phyloP scores from a whole-genome alignment of 2,113 vertebrate species.

The Heteronetta atricapilla region DNA sequence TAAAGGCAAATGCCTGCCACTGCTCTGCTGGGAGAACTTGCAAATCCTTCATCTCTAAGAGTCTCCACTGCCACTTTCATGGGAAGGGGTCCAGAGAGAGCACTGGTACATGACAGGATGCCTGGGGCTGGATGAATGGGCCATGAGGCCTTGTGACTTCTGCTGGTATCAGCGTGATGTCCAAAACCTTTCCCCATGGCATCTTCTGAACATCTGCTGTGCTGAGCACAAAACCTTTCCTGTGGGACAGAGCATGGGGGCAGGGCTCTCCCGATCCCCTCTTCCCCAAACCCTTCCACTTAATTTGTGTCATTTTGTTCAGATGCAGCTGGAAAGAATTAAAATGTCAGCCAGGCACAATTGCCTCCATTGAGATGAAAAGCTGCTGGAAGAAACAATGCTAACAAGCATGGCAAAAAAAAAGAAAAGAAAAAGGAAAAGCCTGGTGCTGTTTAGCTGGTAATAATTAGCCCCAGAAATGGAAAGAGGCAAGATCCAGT shows the following conservation, averaged over 20 bases:
- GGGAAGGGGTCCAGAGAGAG: background rate
- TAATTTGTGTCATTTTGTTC: constrained; percentile 58
- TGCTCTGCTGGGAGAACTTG: background rate
- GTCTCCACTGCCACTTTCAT: fast-evolving
- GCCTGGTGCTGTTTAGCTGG: constrained; percentile 43
- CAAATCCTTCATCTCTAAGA: background rate
- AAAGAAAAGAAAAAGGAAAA: constrained; percentile 57
- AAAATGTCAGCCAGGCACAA: constrained; percentile 70
- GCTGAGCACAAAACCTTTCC: background rate
- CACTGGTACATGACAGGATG: background rate
- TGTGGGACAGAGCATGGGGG: background rate
- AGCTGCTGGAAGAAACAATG: constrained; percentile 57
- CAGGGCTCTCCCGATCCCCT: background rate
- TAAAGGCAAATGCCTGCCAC: background rate
- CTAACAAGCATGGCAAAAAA: constrained; percentile 53
- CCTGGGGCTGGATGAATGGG: background rate
- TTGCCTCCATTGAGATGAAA: constrained; percentile 64
- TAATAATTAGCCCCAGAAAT: constrained; percentile 45
- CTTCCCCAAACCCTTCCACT: constrained; percentile 43
- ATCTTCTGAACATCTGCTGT: constrained; percentile 8
- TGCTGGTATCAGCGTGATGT: fast-evolving
- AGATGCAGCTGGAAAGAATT: constrained; percentile 71
- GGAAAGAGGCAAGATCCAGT: background rate
- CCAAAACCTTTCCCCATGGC: background rate
- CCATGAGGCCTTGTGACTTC: background rate